Percentiles rank a stretch among this genome's conserved stretches.
These are phyloP conservation scores for Chaetogeoica ovagalla DNA, from an alignment of 2,888 invertebrate genomes.

Conservation along the genomic window DNA sequence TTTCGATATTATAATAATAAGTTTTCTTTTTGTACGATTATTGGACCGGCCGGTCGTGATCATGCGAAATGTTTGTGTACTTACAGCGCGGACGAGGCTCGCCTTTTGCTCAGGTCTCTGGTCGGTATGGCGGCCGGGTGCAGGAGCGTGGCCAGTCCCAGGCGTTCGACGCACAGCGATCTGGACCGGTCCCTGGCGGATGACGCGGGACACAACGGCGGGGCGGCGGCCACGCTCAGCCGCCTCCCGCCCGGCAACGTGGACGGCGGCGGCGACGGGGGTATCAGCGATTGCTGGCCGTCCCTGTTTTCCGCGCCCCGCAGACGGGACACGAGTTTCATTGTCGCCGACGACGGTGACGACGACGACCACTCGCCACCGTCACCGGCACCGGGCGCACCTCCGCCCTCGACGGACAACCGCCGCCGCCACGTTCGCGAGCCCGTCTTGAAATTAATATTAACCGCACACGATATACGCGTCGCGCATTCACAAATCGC, in stretches of 20 bases:
- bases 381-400: neutral
- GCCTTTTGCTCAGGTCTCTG: slow-evolving; percentile 57
- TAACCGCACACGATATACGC: neutral
- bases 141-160: slow-evolving; percentile 57
- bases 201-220: slow-evolving; percentile 4
- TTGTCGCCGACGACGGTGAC: slow-evolving; percentile 24
- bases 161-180: slow-evolving; percentile 59
- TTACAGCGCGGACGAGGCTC: slow-evolving; percentile 59
- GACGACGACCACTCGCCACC: slow-evolving; percentile 21
- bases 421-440: slow-evolving; percentile 38
- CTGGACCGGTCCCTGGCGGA: slow-evolving; percentile 59
- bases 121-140: slow-evolving; percentile 57
- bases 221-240: slow-evolving; percentile 45
- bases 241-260: slow-evolving; percentile 37
- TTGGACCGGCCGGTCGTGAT: too few relatives aligned
- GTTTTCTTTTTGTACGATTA: too few relatives aligned
- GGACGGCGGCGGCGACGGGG: slow-evolving; percentile 32
- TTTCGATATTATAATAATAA: too few relatives aligned
- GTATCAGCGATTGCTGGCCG: slow-evolving; percentile 6
- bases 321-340: slow-evolving; percentile 54
- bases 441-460: slow-evolving; percentile 10
- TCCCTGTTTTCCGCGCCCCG: slow-evolving; percentile 40
- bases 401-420: slow-evolving; percentile 33
- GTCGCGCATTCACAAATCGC: neutral
- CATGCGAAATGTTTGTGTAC: slow-evolving; percentile 51